Evolutionary conservation across 2,113 vertebrate species (phyloP).

Genomic region (Dolichotis patagonum): DNA sequence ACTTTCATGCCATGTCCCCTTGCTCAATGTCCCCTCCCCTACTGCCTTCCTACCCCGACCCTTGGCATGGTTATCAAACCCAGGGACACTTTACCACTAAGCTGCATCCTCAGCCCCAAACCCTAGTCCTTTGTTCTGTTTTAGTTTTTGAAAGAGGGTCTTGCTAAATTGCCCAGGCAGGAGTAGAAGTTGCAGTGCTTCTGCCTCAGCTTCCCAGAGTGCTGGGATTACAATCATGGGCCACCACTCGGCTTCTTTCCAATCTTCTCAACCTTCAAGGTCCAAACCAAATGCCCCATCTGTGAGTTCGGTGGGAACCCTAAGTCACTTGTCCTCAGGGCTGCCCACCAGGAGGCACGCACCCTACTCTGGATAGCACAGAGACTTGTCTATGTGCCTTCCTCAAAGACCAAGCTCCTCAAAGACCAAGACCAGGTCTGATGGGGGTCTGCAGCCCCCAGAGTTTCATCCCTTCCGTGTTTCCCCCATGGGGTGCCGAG

Average conservation of each 20-base stretch:
- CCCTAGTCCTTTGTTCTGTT: background rate
- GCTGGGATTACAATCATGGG: background rate
- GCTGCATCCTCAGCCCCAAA: background rate
- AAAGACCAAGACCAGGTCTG: background rate
- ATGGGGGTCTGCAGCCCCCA: background rate
- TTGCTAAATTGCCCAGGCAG: background rate
- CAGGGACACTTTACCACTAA: background rate
- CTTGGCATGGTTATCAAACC: background rate
- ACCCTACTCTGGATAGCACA: background rate
- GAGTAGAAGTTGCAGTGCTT: background rate
- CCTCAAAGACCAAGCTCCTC: background rate
- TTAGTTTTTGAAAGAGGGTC: background rate
- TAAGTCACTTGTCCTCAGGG: background rate
- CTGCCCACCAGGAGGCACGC: background rate
- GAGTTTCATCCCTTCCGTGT: background rate
- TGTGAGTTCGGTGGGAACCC: background rate
- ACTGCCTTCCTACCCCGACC: background rate
- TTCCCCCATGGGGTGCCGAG: background rate
- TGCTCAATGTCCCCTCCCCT: background rate
- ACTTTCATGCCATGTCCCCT: fast-evolving
- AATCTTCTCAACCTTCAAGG: background rate
- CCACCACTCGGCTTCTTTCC: background rate
- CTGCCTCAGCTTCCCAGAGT: background rate
- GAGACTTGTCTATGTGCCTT: background rate
- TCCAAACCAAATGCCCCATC: background rate